Evolutionary conservation across 30 jellyfish, hydroid and myxozoan species (phyloP).

Genomic region (Phacellophora camtschatica): DNA sequence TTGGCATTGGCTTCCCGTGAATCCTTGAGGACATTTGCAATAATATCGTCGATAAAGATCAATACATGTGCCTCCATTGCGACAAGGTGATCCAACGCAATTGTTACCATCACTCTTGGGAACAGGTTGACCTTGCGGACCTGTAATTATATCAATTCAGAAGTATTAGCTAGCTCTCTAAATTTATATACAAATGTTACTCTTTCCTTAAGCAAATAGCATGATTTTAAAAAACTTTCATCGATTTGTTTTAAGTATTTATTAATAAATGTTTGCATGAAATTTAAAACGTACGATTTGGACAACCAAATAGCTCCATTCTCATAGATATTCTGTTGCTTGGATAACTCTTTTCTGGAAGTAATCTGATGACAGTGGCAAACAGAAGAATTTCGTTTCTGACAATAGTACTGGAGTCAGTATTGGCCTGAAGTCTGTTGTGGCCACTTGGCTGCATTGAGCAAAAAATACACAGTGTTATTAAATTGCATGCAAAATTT

Average conservation of each 20-base stretch:
- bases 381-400: constrained; percentile 60
- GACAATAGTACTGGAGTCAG: constrained; percentile 51
- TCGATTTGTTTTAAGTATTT: too few relatives aligned
- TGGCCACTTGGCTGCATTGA: constrained; percentile 15
- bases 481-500: too few relatives aligned
- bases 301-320: constrained; percentile 93
- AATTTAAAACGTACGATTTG: constrained; percentile 51
- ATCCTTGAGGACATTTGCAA: constrained; percentile 87
- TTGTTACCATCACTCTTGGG: constrained; percentile 64
- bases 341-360: constrained; percentile 14
- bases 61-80: constrained; percentile 83
- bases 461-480: not conserved
- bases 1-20: constrained; percentile 72
- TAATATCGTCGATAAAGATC: constrained; percentile 74
- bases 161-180: too few relatives aligned
- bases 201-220: too few relatives aligned
- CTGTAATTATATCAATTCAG: not conserved
- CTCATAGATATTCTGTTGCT: constrained; percentile 72
- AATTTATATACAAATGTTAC: too few relatives aligned
- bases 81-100: constrained; percentile 77
- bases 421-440: constrained; percentile 57
- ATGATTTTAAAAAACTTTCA: too few relatives aligned
- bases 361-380: constrained; percentile 29
- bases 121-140: constrained; percentile 95
- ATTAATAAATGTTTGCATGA: too few relatives aligned